Percentiles rank a stretch among this genome's conserved stretches.
Evolutionary conservation across 2,888 invertebrate species (phyloP).

Genomic region (Drosophila meridiana): DNA sequence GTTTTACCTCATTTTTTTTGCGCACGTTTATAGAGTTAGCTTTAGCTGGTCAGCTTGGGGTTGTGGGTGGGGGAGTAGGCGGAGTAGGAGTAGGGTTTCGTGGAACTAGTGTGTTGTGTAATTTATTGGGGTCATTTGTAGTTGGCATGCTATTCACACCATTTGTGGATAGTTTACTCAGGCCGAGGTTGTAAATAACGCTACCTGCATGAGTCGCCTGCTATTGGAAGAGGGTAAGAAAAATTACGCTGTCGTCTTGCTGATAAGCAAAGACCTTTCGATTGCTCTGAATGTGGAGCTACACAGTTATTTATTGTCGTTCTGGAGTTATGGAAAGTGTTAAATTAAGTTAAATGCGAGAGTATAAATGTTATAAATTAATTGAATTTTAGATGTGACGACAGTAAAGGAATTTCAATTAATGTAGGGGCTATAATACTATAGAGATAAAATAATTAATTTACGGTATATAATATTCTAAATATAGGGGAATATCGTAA

Average conservation of each 20-base stretch:
- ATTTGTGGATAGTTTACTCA: conserved; percentile 35
- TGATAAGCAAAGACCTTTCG: conserved; percentile 51
- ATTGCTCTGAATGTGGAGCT: conserved; percentile 24
- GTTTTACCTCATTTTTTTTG: conserved; percentile 5
- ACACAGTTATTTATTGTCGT: conserved; percentile 9
- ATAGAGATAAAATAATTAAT: neutral
- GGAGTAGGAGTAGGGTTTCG: neutral
- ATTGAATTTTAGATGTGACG: neutral
- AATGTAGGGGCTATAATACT: neutral
- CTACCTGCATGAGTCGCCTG: conserved; percentile 13
- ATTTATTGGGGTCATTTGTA: conserved; percentile 72
- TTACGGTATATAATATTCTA: neutral
- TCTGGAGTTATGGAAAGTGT: neutral
- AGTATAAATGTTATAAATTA: neutral
- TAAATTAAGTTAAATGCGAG: neutral
- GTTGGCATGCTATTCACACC: conserved; percentile 54
- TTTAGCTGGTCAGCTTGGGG: neutral
- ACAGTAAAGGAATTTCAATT: neutral
- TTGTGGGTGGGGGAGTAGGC: neutral
- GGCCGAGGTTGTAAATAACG: conserved; percentile 51
- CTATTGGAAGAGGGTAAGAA: conserved; percentile 1
- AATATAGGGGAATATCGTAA: neutral
- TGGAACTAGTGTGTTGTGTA: conserved; percentile 52
- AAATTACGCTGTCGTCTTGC: conserved; percentile 1
- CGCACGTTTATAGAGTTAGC: conserved; percentile 12